Evolutionary conservation across 1,140 invertebrate species (phyloP).

Genomic region (Littorina saxatilis): DNA sequence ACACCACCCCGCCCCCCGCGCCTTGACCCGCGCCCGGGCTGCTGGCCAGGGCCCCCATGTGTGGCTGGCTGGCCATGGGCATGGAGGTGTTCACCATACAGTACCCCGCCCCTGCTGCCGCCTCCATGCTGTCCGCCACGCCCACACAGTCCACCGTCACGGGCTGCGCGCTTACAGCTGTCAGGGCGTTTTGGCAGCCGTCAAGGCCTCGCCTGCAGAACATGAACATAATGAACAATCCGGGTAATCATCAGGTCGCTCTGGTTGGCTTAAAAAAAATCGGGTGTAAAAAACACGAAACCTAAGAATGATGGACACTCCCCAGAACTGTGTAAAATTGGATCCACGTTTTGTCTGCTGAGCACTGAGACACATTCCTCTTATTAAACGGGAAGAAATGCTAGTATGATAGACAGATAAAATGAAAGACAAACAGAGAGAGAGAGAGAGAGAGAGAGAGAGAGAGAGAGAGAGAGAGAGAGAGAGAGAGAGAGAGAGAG

Average conservation of each 20-base stretch:
- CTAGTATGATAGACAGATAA: no score
- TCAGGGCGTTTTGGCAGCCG: background rate
- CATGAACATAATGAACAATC: background rate
- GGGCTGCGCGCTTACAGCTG: background rate
- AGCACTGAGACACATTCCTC: background rate
- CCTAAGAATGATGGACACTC: background rate
- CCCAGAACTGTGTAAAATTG: no score
- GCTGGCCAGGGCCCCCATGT: slow-evolving; percentile 10
- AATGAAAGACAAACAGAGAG: no score
- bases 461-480: no score
- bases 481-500: no score
- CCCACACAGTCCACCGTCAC: slow-evolving; percentile 2
- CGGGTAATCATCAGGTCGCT: background rate
- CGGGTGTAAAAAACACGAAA: background rate
- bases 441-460: no score
- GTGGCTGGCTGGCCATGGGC: slow-evolving; percentile 13
- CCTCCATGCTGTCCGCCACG: background rate
- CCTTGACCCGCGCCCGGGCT: slow-evolving; percentile 3
- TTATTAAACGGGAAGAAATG: background rate
- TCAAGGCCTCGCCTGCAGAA: background rate
- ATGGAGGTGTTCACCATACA: slow-evolving; percentile 35
- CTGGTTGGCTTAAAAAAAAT: background rate
- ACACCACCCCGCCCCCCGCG: slow-evolving; percentile 21
- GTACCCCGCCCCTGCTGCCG: background rate
- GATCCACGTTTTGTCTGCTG: background rate